These are phyloP conservation scores for Parnassius smintheus DNA, from an alignment of 2,888 invertebrate genomes.

Conservation along the genomic window DNA sequence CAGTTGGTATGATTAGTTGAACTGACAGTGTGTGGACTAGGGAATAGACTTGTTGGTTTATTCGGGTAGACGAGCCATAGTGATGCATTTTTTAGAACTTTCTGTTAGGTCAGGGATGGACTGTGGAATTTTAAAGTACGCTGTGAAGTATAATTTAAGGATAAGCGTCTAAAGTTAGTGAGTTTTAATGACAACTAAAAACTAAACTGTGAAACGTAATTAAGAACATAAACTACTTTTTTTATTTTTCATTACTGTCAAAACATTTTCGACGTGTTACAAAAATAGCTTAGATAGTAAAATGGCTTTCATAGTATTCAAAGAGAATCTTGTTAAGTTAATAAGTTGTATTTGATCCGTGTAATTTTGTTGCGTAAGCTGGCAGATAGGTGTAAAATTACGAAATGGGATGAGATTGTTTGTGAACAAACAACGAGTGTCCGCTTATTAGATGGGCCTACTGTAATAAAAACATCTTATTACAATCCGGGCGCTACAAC, in stretches of 20 bases:
- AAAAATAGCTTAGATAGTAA: slow-evolving; percentile 12
- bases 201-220: too few species aligned
- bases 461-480: slow-evolving; percentile 77
- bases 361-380: slow-evolving; percentile 55
- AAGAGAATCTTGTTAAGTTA: slow-evolving; percentile 43
- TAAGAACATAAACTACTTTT: slow-evolving; percentile 30
- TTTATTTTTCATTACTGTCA: not conserved
- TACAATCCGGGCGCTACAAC: slow-evolving; percentile 52
- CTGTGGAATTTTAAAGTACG: too few species aligned
- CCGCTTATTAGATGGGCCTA: slow-evolving; percentile 71
- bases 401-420: slow-evolving; percentile 68
- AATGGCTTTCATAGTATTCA: slow-evolving; percentile 13
- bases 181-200: too few species aligned
- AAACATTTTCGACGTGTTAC: not conserved
- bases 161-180: too few species aligned
- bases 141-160: too few species aligned
- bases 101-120: too few species aligned
- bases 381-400: slow-evolving; percentile 67
- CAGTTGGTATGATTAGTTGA: too few species aligned
- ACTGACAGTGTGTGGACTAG: too few species aligned
- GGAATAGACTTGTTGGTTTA: too few species aligned
- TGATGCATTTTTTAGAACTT: too few species aligned
- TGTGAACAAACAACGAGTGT: slow-evolving; percentile 69
- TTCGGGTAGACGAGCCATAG: too few species aligned
- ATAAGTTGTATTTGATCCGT: slow-evolving; percentile 41